These are phyloP conservation scores for Acinonyx jubatus DNA, from an alignment of 2,113 vertebrate species.

Conservation along the genomic window DNA sequence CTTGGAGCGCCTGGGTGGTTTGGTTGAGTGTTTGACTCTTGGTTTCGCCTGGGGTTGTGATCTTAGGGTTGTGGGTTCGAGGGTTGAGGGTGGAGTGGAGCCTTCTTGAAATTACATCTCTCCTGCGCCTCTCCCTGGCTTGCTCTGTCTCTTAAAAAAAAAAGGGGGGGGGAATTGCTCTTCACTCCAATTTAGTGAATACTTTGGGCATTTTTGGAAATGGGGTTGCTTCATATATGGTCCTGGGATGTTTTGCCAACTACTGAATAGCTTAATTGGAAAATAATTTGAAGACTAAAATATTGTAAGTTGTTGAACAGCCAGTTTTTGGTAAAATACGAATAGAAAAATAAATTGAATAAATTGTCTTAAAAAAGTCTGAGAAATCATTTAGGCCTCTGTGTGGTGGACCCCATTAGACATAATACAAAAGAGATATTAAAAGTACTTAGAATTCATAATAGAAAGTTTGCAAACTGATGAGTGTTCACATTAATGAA, in stretches of 20 bases:
- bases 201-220: background rate
- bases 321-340: background rate
- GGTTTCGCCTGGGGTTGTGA: too few relatives aligned
- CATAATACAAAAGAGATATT: background rate
- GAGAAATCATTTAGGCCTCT: background rate
- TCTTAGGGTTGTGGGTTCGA: too few relatives aligned
- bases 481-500: constrained; percentile 20
- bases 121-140: too few relatives aligned
- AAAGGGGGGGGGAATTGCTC: background rate
- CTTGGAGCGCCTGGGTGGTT: too few relatives aligned
- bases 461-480: constrained; percentile 17
- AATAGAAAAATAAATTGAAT: constrained; percentile 13
- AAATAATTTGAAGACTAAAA: constrained; percentile 7
- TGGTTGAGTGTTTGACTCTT: too few relatives aligned
- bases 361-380: background rate
- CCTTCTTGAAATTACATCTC: too few relatives aligned
- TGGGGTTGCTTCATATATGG: background rate
- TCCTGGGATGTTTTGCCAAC: background rate
- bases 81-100: too few relatives aligned
- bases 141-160: too few relatives aligned
- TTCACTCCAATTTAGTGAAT: background rate
- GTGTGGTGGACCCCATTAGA: background rate
- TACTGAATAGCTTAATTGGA: background rate
- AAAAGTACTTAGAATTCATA: background rate
- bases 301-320: background rate